Base-by-base conservation (phyloP, 2,797 vertebrate genomes). In the Champsocephalus esox region DNA sequence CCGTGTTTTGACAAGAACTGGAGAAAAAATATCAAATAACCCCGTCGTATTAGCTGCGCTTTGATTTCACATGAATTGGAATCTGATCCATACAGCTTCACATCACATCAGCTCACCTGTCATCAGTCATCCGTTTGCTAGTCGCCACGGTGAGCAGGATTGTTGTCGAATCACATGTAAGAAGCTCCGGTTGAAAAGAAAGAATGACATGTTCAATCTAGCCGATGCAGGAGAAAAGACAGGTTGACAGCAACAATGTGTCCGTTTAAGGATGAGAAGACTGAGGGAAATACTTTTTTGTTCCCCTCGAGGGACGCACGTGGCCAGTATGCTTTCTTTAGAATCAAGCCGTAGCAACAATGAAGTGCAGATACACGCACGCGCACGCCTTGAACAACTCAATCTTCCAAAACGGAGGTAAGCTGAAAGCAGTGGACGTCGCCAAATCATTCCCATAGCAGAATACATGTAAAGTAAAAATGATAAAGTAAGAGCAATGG, bases 401-500 rank as follows among this genome's bases (percentile, higher is more conserved):
- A 48, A 24, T 48, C 28, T 5, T 28, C 54, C 43, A 10, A 69
- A 41, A 45, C 6, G 1, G 19, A 52, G 13, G 10, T 49, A 34
- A 46, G 44, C 32, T 17, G 34, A 32, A 65, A 41, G 16, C 28
- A 59, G 13, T 12, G 17, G 41, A 56, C 65, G 12, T 19, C 11
- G 7, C 58, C 46, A 41, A 34, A 50, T 74, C 34, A 51, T 38
- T 56, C n/a, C 16, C 54, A 14, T n/a, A 24, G 44, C 49, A 68
- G 68, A 55, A 19, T 41, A 48, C 72, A 50, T 48, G 38, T 66
- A 34, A 28, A 61, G 46, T 1, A 5, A 58, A 17, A 34, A 19
- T 72, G 64, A 59, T 34, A 60, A 50, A 71, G 51, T 10, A 8
- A 43, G 32, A 74, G 49, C 6, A 60, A 8, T 12, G n/a, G 32